phyloP scores from a whole-genome alignment of 2,113 vertebrate species.

The Megaceryle maxima region DNA sequence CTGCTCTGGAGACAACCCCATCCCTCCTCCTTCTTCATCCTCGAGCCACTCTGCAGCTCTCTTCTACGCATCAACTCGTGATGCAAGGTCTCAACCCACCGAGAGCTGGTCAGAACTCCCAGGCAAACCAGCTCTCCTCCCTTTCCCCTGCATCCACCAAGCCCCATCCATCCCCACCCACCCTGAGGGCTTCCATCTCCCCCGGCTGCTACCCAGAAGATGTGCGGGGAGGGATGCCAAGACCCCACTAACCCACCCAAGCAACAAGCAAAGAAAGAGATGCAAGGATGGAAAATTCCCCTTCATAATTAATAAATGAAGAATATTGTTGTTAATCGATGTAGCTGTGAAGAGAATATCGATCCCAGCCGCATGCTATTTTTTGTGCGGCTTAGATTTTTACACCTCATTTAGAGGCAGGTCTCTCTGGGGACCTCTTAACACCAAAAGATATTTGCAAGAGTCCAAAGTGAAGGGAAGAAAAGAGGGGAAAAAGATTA shows the following conservation, averaged over 20 bases:
- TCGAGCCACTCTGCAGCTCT: neutral
- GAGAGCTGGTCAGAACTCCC: neutral
- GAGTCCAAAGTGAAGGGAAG: slow-evolving; percentile 43
- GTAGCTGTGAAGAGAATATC: slow-evolving; percentile 79
- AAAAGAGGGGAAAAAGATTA: slow-evolving; percentile 23
- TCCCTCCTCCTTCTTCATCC: neutral
- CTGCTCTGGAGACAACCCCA: neutral
- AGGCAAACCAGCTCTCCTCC: neutral
- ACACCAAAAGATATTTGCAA: slow-evolving; percentile 76
- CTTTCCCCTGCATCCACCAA: neutral
- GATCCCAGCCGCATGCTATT: slow-evolving; percentile 70
- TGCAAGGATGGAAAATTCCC: slow-evolving; percentile 73
- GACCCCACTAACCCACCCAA: neutral
- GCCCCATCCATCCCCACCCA: neutral
- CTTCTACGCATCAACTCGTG: rapidly evolving
- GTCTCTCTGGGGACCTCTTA: slow-evolving; percentile 78
- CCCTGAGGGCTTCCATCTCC: neutral
- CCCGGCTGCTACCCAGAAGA: neutral
- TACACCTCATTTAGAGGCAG: slow-evolving; percentile 80
- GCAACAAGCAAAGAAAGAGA: slow-evolving; percentile 44
- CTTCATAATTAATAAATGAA: slow-evolving; percentile 89
- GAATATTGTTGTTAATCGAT: slow-evolving; percentile 85
- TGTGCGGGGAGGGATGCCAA: rapidly evolving
- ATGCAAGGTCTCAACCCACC: neutral
- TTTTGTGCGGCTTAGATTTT: slow-evolving; percentile 79